A percentile compares a stretch with the other conserved stretches of the same genome.
phyloP scores from a whole-genome alignment of 2,888 invertebrate species.

The Strigamia transsilvanica region DNA sequence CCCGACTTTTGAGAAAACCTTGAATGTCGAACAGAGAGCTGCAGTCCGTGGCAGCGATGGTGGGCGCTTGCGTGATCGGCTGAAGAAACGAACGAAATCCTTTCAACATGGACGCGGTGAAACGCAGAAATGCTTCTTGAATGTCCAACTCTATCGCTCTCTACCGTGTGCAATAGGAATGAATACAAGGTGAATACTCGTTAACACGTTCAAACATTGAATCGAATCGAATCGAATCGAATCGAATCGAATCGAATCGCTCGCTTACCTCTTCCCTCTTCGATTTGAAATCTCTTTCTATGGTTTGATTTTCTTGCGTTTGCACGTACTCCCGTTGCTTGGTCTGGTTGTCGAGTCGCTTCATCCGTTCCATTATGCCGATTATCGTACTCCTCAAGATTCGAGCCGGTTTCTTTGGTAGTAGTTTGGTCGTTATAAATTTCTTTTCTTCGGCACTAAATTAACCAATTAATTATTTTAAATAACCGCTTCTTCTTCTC shows the following conservation, averaged over 20 bases:
- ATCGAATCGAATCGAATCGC: too few species aligned
- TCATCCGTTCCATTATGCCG: constrained; percentile 25
- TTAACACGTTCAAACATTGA: too few species aligned
- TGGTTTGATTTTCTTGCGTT: constrained; percentile 63
- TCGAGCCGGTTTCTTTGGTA: constrained; percentile 72
- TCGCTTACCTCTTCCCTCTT: constrained; percentile 82
- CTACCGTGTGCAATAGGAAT: too few species aligned
- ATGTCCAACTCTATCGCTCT: constrained; percentile 90
- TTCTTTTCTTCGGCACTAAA: constrained; percentile 86
- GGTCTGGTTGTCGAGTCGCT: neutral
- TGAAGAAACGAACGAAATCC: constrained; percentile 88
- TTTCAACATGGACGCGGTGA: constrained; percentile 90
- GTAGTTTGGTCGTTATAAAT: constrained; percentile 78
- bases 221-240: too few species aligned
- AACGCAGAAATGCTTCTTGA: constrained; percentile 95
- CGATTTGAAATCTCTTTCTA: constrained; percentile 82
- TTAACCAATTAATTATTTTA: constrained; percentile 56
- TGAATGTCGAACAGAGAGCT: constrained; percentile 93
- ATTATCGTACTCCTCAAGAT: constrained; percentile 56
- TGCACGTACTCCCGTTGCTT: neutral
- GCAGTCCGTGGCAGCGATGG: constrained; percentile 93
- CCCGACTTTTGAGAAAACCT: constrained; percentile 84
- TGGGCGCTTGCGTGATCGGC: constrained; percentile 93
- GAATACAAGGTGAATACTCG: too few species aligned
- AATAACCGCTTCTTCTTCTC: too few species aligned